Evolutionary conservation across 2,797 vertebrate species (phyloP), one percentile per base, ranked within the genome.

Genomic region (Oreochromis mossambicus): DNA sequence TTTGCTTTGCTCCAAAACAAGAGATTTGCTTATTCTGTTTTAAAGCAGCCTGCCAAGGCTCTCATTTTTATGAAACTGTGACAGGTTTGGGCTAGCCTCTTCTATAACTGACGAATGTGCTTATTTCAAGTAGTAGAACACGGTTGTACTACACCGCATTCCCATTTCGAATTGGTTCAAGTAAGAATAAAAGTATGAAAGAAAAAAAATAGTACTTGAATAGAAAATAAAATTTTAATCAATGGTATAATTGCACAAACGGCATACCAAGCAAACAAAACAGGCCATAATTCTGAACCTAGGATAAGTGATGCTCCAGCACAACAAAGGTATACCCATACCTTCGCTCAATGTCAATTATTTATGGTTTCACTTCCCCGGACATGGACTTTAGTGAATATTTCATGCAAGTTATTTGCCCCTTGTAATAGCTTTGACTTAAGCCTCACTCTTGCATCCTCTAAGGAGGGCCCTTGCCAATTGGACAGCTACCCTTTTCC

Each of bases 371-470:
- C 61, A 88, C 88, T 92, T 92, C 83, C 46, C 81, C 14, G 81
- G 91, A 92, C 90, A 90, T 52, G 77, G 77, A 43, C 85, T 87
- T 3, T 11, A 79, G 46, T 94, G 86, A 95, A 95, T 95, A 94
- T 96, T 96, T 95, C 76, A 95, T 95, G 89, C 84, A 85, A 88
- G 91, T 92, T 93, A 93, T 95, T 94, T 92, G 92, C 82, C 90
- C 90, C 81, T 68, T 82, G 86, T 92, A 94, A 95, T 93, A 87
- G 88, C 78, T 92, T 92, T 90, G 92, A 91, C 90, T 93, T 82
- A 85, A 88, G 79, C 86, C 79, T 83, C 84, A 61, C 87, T 89
- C 76, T 19, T n/a, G 78, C 21, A 2, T 83, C 76, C 87, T 92
- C 26, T 0, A 68, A 48, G 78, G 78, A 80, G 63, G 56, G 52